Evolutionary conservation across 2,113 vertebrate species (phyloP).

Genomic region (Petroica traversi): DNA sequence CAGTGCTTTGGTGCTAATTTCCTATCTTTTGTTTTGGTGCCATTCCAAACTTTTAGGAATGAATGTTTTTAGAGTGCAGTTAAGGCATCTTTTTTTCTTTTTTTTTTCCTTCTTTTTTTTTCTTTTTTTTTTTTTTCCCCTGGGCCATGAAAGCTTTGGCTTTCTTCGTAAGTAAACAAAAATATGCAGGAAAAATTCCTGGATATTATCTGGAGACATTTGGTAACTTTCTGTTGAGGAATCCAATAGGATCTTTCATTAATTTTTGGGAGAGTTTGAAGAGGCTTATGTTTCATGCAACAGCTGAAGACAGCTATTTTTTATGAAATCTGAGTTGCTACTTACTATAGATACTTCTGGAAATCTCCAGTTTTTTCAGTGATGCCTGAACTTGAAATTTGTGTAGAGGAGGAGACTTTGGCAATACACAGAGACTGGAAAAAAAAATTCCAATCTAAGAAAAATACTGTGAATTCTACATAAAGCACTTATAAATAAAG

Average conservation of each 20-base stretch:
- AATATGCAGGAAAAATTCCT: neutral
- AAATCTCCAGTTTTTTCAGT: neutral
- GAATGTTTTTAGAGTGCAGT: neutral
- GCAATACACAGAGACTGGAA: neutral
- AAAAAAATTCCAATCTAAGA: neutral
- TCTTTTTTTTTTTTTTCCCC: too few species aligned
- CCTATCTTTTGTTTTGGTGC: neutral
- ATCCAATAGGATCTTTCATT: neutral
- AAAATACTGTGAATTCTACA: neutral
- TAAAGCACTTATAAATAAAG: slow-evolving; percentile 14
- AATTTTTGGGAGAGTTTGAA: neutral
- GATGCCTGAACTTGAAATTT: neutral
- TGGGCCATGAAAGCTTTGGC: too few species aligned
- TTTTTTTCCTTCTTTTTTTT: too few species aligned
- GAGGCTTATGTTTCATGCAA: neutral
- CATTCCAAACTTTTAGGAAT: neutral
- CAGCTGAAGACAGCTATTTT: neutral
- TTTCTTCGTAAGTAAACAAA: neutral
- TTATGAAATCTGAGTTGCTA: neutral
- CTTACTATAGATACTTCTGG: neutral
- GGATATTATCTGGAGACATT: neutral
- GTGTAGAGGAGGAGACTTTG: neutral
- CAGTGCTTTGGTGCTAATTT: neutral
- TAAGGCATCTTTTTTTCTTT: too few species aligned
- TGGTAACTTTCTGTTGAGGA: neutral